Base-by-base conservation (phyloP, 2,888 invertebrate species). In the Strigamia transsilvanica region DNA sequence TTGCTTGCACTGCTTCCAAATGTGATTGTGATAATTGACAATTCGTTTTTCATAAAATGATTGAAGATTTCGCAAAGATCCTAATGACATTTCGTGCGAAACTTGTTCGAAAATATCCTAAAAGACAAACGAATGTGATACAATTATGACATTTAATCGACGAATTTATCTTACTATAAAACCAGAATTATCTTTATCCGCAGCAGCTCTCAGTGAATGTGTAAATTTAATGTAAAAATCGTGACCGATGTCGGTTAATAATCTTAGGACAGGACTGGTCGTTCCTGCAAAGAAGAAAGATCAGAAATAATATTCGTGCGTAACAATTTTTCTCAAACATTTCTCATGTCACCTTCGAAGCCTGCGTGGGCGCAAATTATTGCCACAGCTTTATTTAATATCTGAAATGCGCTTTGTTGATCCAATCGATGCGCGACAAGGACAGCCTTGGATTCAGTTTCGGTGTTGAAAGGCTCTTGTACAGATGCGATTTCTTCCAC, bases 81-180 rank as follows among this genome's bases (percentile, higher is more conserved):
- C 92, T 42, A 92, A 86, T 0, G 91, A 91, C 85, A 91, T 89
- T 87, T 92, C 92, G 79, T 90, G 88, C 77, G 92, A 88, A 21
- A 91, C 91, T 85, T 91, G 89, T 85, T 92, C 92, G 85, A 91
- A 87, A 23, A 89, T 89, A 87, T 92, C 91, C 92, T 92, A 84
- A 79, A 79, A 15, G 1, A 7, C 15, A 5, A 18, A n/a, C 10
- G 13, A 7, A 13, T 18, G 1, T 27, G 27, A 27, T 27, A 27
- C 3, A 27, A 27, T 27, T 27, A 18, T 41, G n/a, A 81, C 0
- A 34, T 0, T 61, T 51, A 81, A 81, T 80, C 10, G 73, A n/a
- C 18, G 15, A 46, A 46, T 15, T 46, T 46, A 13, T 46, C 12
- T 46, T 46, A 73, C 73, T 27, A 77, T 6, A 34, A 77, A 77